Percentiles rank a stretch among this genome's conserved stretches.
Conservation (phyloP, 2,797 vertebrate genomes). For the Chaunax sp. region DNA sequence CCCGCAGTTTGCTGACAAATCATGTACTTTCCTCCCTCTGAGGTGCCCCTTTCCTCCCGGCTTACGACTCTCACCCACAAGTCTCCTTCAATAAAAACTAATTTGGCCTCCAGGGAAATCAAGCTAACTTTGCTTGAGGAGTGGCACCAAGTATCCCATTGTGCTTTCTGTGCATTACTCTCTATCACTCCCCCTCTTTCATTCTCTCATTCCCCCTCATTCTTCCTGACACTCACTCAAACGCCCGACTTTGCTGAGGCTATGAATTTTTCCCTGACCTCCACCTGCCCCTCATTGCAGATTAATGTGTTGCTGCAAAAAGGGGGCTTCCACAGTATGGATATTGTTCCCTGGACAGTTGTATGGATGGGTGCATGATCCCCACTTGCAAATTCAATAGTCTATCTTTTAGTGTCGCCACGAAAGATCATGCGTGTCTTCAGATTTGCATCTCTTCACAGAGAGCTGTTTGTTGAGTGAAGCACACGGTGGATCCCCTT, state of each 20-base stretch:
- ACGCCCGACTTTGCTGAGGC: background rate
- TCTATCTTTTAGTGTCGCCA: conserved; percentile 51
- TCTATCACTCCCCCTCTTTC: conserved; percentile 11
- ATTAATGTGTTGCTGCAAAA: conserved; percentile 56
- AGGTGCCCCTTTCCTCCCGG: conserved; percentile 40
- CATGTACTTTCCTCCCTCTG: conserved; percentile 56
- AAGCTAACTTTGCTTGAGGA: conserved; percentile 49
- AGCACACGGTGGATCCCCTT: background rate
- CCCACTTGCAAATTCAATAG: conserved; percentile 54
- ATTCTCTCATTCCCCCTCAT: conserved; percentile 13
- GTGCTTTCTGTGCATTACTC: conserved; percentile 46
- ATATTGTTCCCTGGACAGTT: conserved; percentile 56
- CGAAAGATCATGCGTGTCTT: conserved; percentile 36
- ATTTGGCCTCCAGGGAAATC: conserved; percentile 74
- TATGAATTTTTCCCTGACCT: conserved; percentile 34
- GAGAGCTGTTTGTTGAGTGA: conserved; percentile 51
- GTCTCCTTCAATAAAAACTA: conserved; percentile 68
- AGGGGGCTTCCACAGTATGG: conserved; percentile 35
- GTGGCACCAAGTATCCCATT: conserved; percentile 67
- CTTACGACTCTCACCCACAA: conserved; percentile 43
- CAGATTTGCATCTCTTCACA: conserved; percentile 36
- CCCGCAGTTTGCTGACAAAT: conserved; percentile 72
- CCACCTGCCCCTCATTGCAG: conserved; percentile 42
- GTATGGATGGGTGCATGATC: conserved; percentile 50
- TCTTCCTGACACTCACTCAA: conserved; percentile 36